Base-by-base conservation (phyloP, 1,140 invertebrate genomes). In the Antheraea mylitta region DNA sequence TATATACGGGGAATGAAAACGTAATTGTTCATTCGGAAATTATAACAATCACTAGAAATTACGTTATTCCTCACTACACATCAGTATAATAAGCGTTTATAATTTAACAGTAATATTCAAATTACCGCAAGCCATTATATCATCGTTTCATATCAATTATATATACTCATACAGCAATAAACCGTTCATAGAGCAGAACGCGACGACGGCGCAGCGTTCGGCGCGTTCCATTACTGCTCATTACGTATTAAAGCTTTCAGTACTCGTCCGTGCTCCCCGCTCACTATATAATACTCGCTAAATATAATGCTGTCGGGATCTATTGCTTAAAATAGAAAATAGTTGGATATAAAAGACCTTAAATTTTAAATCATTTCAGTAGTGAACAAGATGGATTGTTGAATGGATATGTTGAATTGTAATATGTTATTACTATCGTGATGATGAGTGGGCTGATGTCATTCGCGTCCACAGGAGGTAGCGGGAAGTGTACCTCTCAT, bases 221-320 rank as follows among this genome's bases (percentile, higher is more conserved):
- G 38, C 42, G 53, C 61, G 76, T 74, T 82, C 83, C 85, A 85
- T 87, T 87, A 87, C 79, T 68, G 77, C 66, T 75, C 83, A 87
- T 87, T 83, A 86, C 64, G 70, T 87, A 87, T 87, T 86, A 85
- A 87, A 78, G 75, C 22, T 53, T 58, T 63, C 66, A 61, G 66
- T 60, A 60, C 60, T 60, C 67, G 69, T 48, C 63, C 37, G 36
- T 38, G 68, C 58, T 58, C 42, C 19, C 58, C 58, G 65, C 68
- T 48, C 30, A 62, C 60, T 53, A 68, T 38, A 30, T 53, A 62
- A 62, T 68, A 63, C 48, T 53, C 45, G 45, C 45, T 53, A 53
- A 53, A 53, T 53, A 53, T 53, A 53, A n/a, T 13, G 13, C 11
- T 53, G 45, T 53, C 38, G 38, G 11, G 45, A 53, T n/a, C 9